Evolutionary conservation across 2,113 vertebrate genomes (phyloP).

Genomic region (Atrichornis clamosus): DNA sequence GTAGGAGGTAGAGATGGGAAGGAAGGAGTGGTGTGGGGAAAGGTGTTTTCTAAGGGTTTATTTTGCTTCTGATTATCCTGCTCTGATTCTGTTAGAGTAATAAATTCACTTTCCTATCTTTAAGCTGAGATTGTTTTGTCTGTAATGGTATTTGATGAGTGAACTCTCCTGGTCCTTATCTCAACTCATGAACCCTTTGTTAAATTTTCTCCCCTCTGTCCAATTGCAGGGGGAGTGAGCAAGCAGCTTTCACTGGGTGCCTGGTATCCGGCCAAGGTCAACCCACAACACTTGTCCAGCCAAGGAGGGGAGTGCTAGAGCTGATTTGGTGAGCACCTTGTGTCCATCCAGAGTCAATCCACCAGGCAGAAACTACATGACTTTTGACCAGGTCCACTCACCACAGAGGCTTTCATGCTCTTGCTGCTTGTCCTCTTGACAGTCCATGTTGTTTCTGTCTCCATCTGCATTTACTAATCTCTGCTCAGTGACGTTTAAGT

Average conservation of each 20-base stretch:
- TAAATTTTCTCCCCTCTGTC: background rate
- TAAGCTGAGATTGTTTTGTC: no score
- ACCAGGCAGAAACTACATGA: background rate
- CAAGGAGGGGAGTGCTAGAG: background rate
- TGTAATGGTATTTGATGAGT: no score
- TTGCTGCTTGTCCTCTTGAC: background rate
- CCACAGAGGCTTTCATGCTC: background rate
- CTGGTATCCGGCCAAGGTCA: no score
- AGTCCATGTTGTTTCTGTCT: background rate
- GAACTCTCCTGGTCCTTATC: background rate
- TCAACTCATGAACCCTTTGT: background rate
- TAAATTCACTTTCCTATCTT: no score
- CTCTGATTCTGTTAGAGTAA: no score
- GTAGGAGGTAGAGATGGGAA: no score
- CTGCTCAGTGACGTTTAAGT: background rate
- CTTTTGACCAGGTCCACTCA: background rate
- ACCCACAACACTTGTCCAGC: no score
- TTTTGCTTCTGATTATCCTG: no score
- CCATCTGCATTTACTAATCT: background rate
- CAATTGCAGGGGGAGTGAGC: no score
- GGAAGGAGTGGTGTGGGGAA: no score
- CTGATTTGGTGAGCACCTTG: background rate
- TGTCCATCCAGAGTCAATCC: background rate
- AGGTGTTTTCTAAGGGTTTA: no score
- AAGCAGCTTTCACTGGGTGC: no score